phyloP scores from a whole-genome alignment of 2,113 vertebrate species.

The Chroicocephalus ridibundus region DNA sequence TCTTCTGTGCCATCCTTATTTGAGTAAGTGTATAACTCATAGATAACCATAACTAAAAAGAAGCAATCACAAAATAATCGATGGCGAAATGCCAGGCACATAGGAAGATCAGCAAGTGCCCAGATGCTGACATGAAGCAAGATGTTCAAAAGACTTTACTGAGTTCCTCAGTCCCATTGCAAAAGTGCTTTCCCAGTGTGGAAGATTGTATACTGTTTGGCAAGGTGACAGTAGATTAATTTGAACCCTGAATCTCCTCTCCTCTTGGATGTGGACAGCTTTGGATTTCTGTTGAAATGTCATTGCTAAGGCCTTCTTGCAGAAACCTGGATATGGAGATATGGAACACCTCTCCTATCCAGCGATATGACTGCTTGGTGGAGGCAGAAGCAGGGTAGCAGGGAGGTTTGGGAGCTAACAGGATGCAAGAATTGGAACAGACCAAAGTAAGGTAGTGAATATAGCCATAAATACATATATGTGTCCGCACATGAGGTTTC shows the following conservation, averaged over 20 bases:
- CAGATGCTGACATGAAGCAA: not conserved
- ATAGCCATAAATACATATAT: not conserved
- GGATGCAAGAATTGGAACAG: not conserved
- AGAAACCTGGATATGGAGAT: not conserved
- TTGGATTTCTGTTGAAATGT: not conserved
- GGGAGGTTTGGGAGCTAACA: not conserved
- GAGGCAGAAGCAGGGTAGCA: not conserved
- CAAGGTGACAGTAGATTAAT: not conserved
- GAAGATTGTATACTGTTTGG: not conserved
- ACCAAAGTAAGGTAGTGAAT: not conserved
- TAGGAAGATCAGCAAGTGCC: not conserved
- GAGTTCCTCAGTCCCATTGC: not conserved
- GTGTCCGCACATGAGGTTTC: not conserved
- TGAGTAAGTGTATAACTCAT: not conserved
- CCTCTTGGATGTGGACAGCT: not conserved
- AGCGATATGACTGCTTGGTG: not conserved
- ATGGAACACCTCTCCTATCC: not conserved
- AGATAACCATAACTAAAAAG: not conserved
- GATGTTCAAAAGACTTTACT: not conserved
- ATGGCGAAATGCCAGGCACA: not conserved
- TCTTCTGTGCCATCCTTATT: not conserved
- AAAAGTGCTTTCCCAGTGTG: not conserved
- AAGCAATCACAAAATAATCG: not conserved
- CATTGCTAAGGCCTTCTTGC: not conserved
- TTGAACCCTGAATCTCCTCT: not conserved